These are phyloP conservation scores for Chrysina gloriosa DNA, from an alignment of 2,888 invertebrate species.

Conservation along the genomic window DNA sequence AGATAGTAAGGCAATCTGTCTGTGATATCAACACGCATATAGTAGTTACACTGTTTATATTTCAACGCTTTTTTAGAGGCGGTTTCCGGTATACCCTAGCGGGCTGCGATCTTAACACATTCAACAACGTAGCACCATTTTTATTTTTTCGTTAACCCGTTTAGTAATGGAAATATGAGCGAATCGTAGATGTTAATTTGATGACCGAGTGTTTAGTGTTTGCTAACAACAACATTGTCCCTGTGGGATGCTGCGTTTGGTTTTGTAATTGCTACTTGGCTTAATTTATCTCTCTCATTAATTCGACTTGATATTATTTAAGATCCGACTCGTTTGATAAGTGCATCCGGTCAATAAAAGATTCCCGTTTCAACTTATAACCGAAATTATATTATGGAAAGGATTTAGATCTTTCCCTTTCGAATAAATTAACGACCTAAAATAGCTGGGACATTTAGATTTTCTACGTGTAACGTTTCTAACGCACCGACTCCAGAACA, in stretches of 20 bases:
- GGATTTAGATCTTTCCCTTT: too few species aligned
- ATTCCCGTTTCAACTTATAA: slow-evolving; percentile 9
- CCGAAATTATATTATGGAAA: too few species aligned
- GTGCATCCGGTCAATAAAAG: slow-evolving; percentile 23
- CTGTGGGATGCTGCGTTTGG: neutral
- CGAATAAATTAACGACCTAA: too few species aligned
- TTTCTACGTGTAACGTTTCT: too few species aligned
- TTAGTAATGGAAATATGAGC: neutral
- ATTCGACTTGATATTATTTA: slow-evolving; percentile 15
- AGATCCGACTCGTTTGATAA: slow-evolving; percentile 17
- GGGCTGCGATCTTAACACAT: neutral
- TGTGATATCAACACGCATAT: slow-evolving; percentile 13
- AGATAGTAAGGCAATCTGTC: slow-evolving; percentile 20
- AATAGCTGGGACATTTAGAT: too few species aligned
- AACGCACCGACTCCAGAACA: too few species aligned
- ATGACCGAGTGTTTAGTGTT: neutral
- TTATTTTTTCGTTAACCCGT: neutral
- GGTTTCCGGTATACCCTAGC: slow-evolving; percentile 22
- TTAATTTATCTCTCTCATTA: slow-evolving; percentile 10
- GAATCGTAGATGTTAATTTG: neutral
- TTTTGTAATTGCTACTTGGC: neutral
- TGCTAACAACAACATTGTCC: neutral
- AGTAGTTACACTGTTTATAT: slow-evolving; percentile 21
- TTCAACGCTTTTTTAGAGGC: slow-evolving; percentile 27
- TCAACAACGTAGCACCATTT: neutral